Evolutionary conservation across 2,113 vertebrate genomes (phyloP), one percentile per base, ranked within the genome.

Genomic region (Poicephalus gulielmi): DNA sequence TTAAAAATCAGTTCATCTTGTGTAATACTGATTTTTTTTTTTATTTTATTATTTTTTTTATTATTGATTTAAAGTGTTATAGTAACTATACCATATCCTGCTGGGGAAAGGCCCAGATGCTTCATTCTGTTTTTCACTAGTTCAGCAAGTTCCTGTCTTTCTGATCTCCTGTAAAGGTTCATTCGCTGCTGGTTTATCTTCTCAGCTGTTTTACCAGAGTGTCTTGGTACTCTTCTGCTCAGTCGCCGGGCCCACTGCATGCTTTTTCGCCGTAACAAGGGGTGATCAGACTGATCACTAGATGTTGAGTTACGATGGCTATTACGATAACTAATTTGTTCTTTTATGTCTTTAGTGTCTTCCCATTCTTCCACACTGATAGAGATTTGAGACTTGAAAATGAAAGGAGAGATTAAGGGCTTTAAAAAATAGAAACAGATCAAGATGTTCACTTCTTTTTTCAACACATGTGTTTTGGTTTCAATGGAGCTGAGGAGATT

Each of bases 101-200:
- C 98, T 33, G 99, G 99, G 92, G 99, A 99, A 67, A 99, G 98
- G 91, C 99, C 99, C 91, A 99, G 97, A 66, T 99, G 99, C 96
- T 99, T 99, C 99, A 99, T 99, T 90, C 99, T 98, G 96, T 99
- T 99, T 96, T 99, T 99, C 93, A 99, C 99, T 35, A 99, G 98
- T 91, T 99, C 99, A 18, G 99, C 98, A 35, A 99, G 98, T 97
- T 99, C 99, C 94, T 99, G 98, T 93, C 99, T 98, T 96, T 99
- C 99, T 11, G 99, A 99, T 79, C 99, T 98, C 37, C 98, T 98
- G 96, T 98, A 99, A 79, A 99, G 98, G 91, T 98, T 99, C 95
- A 99, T 98, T 35, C 98, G 97, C 96, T 98, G 99, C 97, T 99
- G 99, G 62, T 95, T 98, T 86, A 98, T 99, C 96, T 98, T 99